phyloP scores from a whole-genome alignment of 2,113 vertebrate species.

The Macrotis lagotis region DNA sequence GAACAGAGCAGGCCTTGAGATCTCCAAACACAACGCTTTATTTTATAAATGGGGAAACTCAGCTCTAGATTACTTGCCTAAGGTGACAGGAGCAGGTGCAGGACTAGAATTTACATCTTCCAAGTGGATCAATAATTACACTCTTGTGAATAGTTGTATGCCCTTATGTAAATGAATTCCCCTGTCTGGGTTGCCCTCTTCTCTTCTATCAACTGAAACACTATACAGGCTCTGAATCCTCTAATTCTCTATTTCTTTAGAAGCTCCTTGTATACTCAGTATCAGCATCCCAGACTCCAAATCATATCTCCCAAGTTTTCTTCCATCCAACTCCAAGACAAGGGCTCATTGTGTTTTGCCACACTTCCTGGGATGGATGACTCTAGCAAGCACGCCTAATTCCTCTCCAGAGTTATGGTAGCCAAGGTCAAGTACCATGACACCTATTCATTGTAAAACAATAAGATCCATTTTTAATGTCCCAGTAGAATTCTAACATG shows the following conservation, averaged over 20 bases:
- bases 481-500: conserved; percentile 64
- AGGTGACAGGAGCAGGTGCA: too few species aligned
- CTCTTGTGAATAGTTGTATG: background rate
- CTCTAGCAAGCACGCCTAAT: background rate
- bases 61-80: background rate
- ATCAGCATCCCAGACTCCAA: background rate
- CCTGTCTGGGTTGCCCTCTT: background rate
- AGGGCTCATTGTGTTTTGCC: background rate
- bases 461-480: conserved; percentile 65
- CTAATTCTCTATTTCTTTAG: background rate
- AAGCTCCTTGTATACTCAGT: background rate
- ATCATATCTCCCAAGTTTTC: background rate
- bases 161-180: background rate
- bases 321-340: background rate
- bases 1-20: background rate
- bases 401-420: background rate
- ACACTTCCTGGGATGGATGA: background rate
- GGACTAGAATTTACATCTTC: background rate
- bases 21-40: background rate
- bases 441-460: conserved; percentile 36
- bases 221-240: background rate
- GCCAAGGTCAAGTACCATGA: background rate
- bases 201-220: background rate
- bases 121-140: background rate
- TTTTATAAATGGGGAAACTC: background rate